Base-by-base conservation (phyloP, 2,113 vertebrate genomes). In the Leptodactylus fuscus region DNA sequence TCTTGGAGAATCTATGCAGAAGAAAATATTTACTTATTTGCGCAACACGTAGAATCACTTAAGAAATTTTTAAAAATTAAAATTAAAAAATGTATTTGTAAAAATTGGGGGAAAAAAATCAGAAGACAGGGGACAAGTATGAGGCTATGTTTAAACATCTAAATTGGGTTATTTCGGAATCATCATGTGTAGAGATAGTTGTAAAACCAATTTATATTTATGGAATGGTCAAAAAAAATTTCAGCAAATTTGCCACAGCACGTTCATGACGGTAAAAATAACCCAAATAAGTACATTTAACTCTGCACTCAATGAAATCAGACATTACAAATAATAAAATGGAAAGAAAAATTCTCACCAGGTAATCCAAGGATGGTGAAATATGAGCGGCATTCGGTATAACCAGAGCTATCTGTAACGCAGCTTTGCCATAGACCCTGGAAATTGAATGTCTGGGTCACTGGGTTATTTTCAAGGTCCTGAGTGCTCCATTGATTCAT, bases 401-500 rank as follows among this genome's bases (percentile, higher is more conserved):
- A 96, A 29, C 97, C 96, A 0, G 96, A 96, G 87, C 94, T 96
- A 81, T 97, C 95, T 4, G 92, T 91, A 2, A 96, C 94, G 0
- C 97, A 98, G 0, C 96, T 96, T 76, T 94, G 95, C 97, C 97
- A 98, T 24, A 98, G 93, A 12, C 97, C 96, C 24, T 96, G 96
- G 87, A 95, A 97, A 87, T 94, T 94, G 91, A 92, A 97, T 0
- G 97, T 93, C 0, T 96, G 93, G 0, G 97, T 96, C 88, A 98
- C 96, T 0, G 93, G 92, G 84, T 94, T 96, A 85, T 96, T 95
- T 82, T 93, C 93, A 34, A 96, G 92, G 83, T 98, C 97, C 90
- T 98, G 92, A 0, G 94, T 96, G 71, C 95, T 96, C 97, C 97
- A 97, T 88, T 95, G 95, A 91, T 97, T 95, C 96, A 98, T 97